A percentile compares a stretch with the other conserved stretches of the same genome.
phyloP scores from a whole-genome alignment of 2,888 invertebrate species.

The Perizoma affinitatum region DNA sequence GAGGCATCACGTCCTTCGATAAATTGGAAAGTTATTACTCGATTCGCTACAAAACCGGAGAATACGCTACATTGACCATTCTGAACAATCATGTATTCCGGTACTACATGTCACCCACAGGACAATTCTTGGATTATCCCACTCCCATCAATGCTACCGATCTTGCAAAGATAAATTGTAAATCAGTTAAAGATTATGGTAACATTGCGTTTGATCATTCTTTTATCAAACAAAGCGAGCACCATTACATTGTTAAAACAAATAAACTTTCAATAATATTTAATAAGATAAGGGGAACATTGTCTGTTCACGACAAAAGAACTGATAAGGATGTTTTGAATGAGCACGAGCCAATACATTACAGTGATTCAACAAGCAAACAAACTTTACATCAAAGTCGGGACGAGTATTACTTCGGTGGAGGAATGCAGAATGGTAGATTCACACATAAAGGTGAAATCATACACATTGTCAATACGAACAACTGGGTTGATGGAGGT shows the following conservation, averaged over 20 bases:
- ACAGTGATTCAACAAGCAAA: constrained; percentile 49
- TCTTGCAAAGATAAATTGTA: constrained; percentile 63
- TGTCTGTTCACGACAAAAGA: constrained; percentile 61
- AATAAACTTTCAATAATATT: constrained; percentile 63
- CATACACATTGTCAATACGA: constrained; percentile 67
- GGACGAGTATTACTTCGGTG: constrained; percentile 72
- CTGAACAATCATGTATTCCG: constrained; percentile 70
- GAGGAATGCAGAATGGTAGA: constrained; percentile 78
- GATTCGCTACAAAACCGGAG: constrained; percentile 60
- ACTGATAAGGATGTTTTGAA: constrained; percentile 61
- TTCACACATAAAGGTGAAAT: constrained; percentile 71
- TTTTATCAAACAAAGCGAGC: constrained; percentile 45
- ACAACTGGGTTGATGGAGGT: constrained; percentile 70
- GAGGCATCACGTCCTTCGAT: constrained; percentile 52
- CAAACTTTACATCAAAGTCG: constrained; percentile 58
- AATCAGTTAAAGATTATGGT: constrained; percentile 61
- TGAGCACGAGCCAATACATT: constrained; percentile 59
- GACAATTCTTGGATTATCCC: constrained; percentile 66
- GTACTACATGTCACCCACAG: constrained; percentile 70
- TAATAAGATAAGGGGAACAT: constrained; percentile 61
- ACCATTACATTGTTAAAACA: constrained; percentile 56
- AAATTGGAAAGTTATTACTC: constrained; percentile 58
- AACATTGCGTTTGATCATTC: constrained; percentile 59
- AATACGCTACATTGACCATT: constrained; percentile 62
- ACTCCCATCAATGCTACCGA: constrained; percentile 61